These are phyloP conservation scores for Danio albolineatus DNA, from an alignment of 2,797 vertebrate genomes.

Conservation along the genomic window DNA sequence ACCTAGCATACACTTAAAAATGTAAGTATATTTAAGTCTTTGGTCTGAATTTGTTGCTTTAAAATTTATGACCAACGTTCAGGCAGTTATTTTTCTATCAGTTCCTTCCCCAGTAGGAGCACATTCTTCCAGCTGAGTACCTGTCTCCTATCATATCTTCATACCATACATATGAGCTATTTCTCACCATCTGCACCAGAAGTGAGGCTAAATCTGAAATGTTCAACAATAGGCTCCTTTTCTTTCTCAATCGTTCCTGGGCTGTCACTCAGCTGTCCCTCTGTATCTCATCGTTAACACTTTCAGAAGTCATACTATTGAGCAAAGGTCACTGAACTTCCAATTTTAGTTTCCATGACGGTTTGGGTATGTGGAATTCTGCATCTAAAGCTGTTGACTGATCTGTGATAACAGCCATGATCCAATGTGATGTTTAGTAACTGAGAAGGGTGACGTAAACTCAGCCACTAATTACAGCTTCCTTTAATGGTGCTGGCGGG, in stretches of 20 bases:
- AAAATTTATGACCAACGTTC: not conserved
- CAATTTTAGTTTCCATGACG: not conserved
- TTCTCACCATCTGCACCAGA: slow-evolving; percentile 38
- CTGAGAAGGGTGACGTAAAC: not conserved
- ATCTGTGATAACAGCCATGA: slow-evolving; percentile 7
- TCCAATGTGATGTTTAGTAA: not conserved
- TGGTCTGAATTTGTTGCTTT: not conserved
- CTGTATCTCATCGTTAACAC: not conserved
- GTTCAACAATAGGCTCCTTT: slow-evolving; percentile 14
- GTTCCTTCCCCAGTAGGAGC: not conserved
- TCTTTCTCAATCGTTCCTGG: not conserved
- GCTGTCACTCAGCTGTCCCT: not conserved
- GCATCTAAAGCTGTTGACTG: slow-evolving; percentile 9
- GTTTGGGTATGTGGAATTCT: slow-evolving; percentile 18
- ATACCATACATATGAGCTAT: slow-evolving; percentile 45
- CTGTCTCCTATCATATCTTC: slow-evolving; percentile 16
- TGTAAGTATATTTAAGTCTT: too few relatives aligned
- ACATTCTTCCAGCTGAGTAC: slow-evolving; percentile 19
- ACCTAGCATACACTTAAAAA: too few relatives aligned
- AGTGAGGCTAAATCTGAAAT: not conserved
- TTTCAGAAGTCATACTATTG: slow-evolving; percentile 18
- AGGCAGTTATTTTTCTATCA: not conserved
- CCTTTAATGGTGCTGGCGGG: slow-evolving; percentile 2
- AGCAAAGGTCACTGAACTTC: not conserved
- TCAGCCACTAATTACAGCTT: slow-evolving; percentile 27